These are phyloP conservation scores for Alexandromys oeconomus DNA, from an alignment of 2,797 vertebrate genomes.

Conservation along the genomic window DNA sequence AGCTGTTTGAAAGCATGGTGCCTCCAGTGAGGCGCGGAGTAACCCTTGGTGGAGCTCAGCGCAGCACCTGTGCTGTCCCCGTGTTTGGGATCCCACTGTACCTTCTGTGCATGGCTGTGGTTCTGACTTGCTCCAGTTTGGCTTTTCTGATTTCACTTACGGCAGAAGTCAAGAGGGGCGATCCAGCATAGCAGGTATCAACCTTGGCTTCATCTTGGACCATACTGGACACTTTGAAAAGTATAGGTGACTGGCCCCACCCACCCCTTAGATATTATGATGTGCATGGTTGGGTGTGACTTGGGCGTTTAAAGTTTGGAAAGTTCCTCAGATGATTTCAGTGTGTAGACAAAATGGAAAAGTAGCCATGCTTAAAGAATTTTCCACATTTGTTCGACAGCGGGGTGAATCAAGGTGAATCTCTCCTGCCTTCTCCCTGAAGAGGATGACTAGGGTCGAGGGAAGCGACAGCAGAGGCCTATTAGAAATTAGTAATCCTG, in stretches of 20 bases:
- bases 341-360: neutral
- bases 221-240: neutral
- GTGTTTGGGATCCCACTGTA: neutral
- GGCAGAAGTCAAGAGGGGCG: neutral
- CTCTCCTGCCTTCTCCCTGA: neutral
- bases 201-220: neutral
- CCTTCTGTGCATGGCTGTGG: neutral
- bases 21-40: neutral
- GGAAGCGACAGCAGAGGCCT: neutral
- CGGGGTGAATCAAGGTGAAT: neutral
- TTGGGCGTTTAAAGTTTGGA: constrained; percentile 10
- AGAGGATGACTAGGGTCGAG: neutral
- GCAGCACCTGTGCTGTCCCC: neutral
- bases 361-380: neutral
- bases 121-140: neutral
- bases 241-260: neutral
- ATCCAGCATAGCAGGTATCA: neutral
- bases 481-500: neutral
- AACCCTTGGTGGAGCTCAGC: neutral
- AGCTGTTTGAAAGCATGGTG: neutral
- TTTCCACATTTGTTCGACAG: constrained; percentile 28
- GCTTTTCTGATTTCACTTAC: neutral
- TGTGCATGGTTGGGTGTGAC: constrained; percentile 4
- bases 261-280: neutral
- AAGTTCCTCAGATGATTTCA: constrained; percentile 32